Conservation (phyloP, 2,113 vertebrate species). For the Chelonoidis abingdonii region DNA sequence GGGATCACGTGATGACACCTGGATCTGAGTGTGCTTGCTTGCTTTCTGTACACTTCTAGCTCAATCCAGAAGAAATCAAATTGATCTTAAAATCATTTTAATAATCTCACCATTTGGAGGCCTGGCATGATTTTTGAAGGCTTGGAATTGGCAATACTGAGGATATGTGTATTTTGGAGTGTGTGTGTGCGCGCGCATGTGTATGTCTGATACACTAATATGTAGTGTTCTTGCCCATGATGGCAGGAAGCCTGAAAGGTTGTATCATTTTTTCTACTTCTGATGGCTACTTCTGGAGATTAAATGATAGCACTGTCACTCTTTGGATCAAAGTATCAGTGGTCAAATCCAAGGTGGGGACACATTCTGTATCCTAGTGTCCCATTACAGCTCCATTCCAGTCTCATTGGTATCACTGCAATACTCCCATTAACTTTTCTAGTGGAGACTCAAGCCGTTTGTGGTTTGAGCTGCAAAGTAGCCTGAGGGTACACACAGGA, state of each 20-base stretch:
- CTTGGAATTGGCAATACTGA: too few relatives aligned
- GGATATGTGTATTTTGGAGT: too few relatives aligned
- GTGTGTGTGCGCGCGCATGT: background rate
- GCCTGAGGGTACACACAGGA: background rate
- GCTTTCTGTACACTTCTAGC: background rate
- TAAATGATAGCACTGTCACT: background rate
- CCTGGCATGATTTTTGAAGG: background rate
- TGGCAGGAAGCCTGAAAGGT: background rate
- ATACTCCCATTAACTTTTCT: background rate
- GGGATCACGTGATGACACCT: background rate
- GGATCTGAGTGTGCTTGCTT: background rate
- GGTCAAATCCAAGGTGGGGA: background rate
- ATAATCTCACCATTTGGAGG: background rate
- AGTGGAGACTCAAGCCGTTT: background rate
- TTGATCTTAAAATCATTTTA: background rate
- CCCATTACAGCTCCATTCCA: background rate
- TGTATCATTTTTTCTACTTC: background rate
- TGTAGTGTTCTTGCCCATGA: background rate
- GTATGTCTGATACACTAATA: fast-evolving
- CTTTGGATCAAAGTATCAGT: background rate
- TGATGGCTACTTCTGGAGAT: background rate
- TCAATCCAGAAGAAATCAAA: background rate
- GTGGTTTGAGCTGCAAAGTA: fast-evolving
- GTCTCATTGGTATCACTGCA: fast-evolving
- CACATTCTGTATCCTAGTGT: background rate